phyloP scores from a whole-genome alignment of 2,113 vertebrate genomes.

The Montifringilla adamsi region DNA sequence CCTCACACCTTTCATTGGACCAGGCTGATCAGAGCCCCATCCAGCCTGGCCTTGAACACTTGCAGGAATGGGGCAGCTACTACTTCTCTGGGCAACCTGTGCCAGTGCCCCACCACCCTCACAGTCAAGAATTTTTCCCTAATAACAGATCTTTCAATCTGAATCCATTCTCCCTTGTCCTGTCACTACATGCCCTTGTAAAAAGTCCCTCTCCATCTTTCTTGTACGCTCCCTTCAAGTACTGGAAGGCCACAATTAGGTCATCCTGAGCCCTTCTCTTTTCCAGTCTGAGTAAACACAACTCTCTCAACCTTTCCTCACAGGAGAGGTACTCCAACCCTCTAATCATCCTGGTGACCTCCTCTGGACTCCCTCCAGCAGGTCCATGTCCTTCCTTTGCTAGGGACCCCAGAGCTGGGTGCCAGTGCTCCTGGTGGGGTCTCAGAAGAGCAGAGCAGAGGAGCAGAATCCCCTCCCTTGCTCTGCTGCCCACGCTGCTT shows the following conservation, averaged over 20 bases:
- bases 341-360: not conserved
- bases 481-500: fast-evolving
- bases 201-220: not conserved
- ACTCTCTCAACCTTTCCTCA: not conserved
- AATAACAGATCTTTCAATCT: not conserved
- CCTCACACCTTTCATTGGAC: not conserved
- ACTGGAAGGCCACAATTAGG: not conserved
- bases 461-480: not conserved
- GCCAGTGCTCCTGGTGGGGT: fast-evolving
- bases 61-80: not conserved
- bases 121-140: not conserved
- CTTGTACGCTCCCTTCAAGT: not conserved
- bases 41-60: not conserved
- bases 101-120: not conserved
- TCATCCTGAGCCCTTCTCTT: not conserved
- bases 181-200: not conserved
- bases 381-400: not conserved
- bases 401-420: not conserved
- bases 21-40: not conserved
- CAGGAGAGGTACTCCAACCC: not conserved
- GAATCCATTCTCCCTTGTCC: not conserved
- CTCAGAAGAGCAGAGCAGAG: not conserved
- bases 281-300: not conserved
- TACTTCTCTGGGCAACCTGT: not conserved
- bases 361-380: not conserved